Conservation (phyloP, 2,888 invertebrate species). For the Furcula furcula region DNA sequence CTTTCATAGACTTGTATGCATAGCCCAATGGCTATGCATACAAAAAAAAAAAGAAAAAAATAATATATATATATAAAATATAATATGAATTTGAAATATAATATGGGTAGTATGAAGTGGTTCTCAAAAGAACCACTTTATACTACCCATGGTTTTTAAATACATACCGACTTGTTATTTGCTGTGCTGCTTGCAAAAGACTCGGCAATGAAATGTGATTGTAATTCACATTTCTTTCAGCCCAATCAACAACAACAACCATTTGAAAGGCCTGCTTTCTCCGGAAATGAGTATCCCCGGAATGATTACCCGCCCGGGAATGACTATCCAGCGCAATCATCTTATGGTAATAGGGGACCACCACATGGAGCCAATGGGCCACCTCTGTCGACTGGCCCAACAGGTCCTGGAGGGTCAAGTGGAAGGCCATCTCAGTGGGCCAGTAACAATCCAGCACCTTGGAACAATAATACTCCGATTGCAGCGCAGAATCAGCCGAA, state of each 20-base stretch:
- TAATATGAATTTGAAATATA: too few species aligned
- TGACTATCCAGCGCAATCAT: slow-evolving; percentile 9
- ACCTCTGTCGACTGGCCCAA: neutral
- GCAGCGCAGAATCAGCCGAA: slow-evolving; percentile 24
- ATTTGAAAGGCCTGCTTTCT: slow-evolving; percentile 32
- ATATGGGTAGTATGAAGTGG: too few species aligned
- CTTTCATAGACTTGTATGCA: too few species aligned
- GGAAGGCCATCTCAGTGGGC: slow-evolving; percentile 29
- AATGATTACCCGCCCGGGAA: slow-evolving; percentile 18
- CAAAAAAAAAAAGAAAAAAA: too few species aligned
- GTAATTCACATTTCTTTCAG: slow-evolving; percentile 19
- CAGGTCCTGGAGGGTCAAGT: neutral
- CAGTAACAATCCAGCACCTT: slow-evolving; percentile 16
- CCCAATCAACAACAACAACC: slow-evolving; percentile 19
- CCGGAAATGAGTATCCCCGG: slow-evolving; percentile 29
- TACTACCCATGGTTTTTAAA: too few species aligned
- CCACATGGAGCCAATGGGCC: slow-evolving; percentile 1
- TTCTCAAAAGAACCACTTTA: too few species aligned
- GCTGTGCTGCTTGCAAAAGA: too few species aligned
- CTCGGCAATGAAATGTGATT: too few species aligned
- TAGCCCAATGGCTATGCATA: too few species aligned
- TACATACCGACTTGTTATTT: too few species aligned
- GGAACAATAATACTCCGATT: slow-evolving; percentile 15
- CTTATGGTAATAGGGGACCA: slow-evolving; percentile 12
- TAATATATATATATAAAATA: too few species aligned